These are phyloP conservation scores for Hypolimnas misippus DNA, from an alignment of 2,888 invertebrate genomes.

Conservation along the genomic window DNA sequence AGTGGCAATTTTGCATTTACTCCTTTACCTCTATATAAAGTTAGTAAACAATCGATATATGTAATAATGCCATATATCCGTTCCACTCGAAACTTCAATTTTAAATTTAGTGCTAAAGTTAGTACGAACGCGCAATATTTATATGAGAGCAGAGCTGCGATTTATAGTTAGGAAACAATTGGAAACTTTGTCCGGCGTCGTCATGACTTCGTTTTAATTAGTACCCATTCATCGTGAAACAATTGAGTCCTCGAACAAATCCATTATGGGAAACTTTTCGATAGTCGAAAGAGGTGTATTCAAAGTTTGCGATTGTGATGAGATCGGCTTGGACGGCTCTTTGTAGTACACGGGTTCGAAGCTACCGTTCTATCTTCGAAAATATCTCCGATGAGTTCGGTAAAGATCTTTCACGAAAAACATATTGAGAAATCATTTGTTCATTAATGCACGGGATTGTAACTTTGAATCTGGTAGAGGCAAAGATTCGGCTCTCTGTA, in stretches of 20 bases:
- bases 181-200: conserved; percentile 76
- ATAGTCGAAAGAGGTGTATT: conserved; percentile 82
- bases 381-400: conserved; percentile 32
- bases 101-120: conserved; percentile 80
- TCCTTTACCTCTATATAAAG: not conserved
- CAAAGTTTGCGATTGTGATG: conserved; percentile 73
- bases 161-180: conserved; percentile 80
- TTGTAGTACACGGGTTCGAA: conserved; percentile 60
- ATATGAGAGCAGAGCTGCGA: conserved; percentile 73
- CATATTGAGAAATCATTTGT: not conserved
- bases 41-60: not conserved
- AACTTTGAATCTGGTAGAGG: not conserved
- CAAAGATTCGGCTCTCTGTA: too few species aligned
- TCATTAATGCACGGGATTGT: not conserved
- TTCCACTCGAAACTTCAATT: conserved; percentile 62
- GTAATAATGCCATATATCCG: conserved; percentile 49
- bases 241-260: conserved; percentile 81
- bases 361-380: conserved; percentile 35
- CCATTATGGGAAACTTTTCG: conserved; percentile 83
- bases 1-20: conserved; percentile 68
- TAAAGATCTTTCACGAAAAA: conserved; percentile 10
- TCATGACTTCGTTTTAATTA: conserved; percentile 84
- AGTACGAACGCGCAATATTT: conserved; percentile 68
- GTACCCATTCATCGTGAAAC: conserved; percentile 83
- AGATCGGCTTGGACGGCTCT: conserved; percentile 54